A percentile compares a stretch with the other conserved stretches of the same genome.
These are phyloP conservation scores for Varanus komodoensis DNA, from an alignment of 2,113 vertebrate genomes.

Conservation along the genomic window DNA sequence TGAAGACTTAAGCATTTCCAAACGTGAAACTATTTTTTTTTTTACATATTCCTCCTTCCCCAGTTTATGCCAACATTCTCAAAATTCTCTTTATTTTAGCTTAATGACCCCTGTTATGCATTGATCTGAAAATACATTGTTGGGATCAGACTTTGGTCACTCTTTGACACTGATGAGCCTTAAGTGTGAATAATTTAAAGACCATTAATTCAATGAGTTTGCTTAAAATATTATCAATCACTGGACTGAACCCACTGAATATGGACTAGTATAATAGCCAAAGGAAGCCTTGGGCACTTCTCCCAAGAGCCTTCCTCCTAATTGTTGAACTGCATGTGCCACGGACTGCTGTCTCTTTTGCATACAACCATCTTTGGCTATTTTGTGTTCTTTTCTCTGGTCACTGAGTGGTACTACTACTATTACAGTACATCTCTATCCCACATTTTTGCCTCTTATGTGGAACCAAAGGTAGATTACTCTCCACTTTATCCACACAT, in stretches of 20 bases:
- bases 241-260: background rate
- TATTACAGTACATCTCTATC: too few relatives aligned
- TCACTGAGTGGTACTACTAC: background rate
- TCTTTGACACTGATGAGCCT: background rate
- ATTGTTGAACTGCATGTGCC: background rate
- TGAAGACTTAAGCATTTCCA: background rate
- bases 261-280: background rate
- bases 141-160: background rate
- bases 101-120: background rate
- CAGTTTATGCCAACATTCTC: background rate
- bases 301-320: background rate
- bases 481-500: too few relatives aligned
- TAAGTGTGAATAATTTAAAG: background rate
- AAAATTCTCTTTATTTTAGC: background rate
- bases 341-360: background rate
- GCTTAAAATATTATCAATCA: background rate
- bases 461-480: too few relatives aligned
- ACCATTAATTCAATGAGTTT: background rate
- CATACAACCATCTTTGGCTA: background rate
- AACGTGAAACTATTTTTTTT: background rate
- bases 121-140: background rate
- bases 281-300: too few relatives aligned
- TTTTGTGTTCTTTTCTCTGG: background rate
- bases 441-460: too few relatives aligned
- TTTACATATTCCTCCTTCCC: background rate